These are phyloP conservation scores for Drosophila kuntzei DNA, from an alignment of 2,888 invertebrate genomes.

Conservation along the genomic window DNA sequence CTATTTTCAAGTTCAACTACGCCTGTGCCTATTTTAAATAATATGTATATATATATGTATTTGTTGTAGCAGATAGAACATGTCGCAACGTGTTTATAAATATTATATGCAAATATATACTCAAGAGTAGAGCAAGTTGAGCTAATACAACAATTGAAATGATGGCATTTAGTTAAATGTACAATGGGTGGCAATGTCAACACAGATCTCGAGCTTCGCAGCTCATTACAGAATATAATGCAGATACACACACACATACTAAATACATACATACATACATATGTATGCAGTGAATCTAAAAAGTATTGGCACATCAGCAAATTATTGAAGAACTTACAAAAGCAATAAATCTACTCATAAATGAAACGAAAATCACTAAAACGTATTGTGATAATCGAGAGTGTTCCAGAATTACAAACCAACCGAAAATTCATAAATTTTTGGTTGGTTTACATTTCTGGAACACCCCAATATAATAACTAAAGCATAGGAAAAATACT, in stretches of 20 bases:
- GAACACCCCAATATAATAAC: too few species aligned
- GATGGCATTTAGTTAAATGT: constrained; percentile 64
- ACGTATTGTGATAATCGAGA: too few species aligned
- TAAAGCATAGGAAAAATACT: too few species aligned
- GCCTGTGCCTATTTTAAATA: constrained; percentile 34
- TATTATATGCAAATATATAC: constrained; percentile 49
- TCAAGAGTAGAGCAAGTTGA: constrained; percentile 6
- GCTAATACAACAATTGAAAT: constrained; percentile 60
- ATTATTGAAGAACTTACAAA: not conserved
- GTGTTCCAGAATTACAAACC: too few species aligned
- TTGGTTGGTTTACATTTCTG: too few species aligned
- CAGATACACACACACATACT: constrained; percentile 42
- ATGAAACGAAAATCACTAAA: too few species aligned
- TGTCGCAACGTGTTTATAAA: constrained; percentile 38
- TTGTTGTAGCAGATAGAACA: constrained; percentile 18
- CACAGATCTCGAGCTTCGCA: constrained; percentile 3
- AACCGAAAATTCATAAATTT: too few species aligned
- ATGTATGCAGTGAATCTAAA: not conserved
- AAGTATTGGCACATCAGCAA: not conserved
- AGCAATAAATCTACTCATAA: too few species aligned
- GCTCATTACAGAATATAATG: constrained; percentile 63
- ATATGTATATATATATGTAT: not conserved
- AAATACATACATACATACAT: constrained; percentile 8
- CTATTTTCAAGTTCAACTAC: constrained; percentile 54
- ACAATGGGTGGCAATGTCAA: constrained; percentile 66